Evolutionary conservation across 2,888 invertebrate species (phyloP).

Genomic region (Leistus spinibarbis): DNA sequence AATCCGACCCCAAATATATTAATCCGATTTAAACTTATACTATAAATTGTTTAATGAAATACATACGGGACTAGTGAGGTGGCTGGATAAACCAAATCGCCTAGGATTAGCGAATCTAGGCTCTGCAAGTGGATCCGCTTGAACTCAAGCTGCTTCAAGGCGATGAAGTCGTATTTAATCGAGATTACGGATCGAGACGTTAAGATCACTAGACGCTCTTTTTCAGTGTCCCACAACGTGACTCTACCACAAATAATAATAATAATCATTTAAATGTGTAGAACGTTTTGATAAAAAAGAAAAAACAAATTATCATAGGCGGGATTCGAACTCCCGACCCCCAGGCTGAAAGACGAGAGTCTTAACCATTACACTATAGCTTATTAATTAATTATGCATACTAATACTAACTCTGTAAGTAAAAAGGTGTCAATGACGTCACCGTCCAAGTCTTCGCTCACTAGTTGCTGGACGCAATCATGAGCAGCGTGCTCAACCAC

Average conservation of each 20-base stretch:
- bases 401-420: constrained; percentile 74
- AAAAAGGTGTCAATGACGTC: constrained; percentile 77
- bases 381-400: neutral
- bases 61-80: constrained; percentile 86
- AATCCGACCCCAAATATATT: neutral
- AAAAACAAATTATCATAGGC: too few relatives aligned
- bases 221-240: constrained; percentile 86
- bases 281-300: too few relatives aligned
- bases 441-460: constrained; percentile 72
- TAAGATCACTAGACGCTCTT: constrained; percentile 77
- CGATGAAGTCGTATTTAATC: constrained; percentile 86
- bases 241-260: constrained; percentile 59
- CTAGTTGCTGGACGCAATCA: constrained; percentile 69
- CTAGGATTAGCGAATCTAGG: constrained; percentile 74
- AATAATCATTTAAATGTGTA: neutral
- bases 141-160: constrained; percentile 73
- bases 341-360: too few relatives aligned
- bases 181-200: constrained; percentile 75
- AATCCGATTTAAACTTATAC: too few relatives aligned
- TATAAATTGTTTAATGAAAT: too few relatives aligned
- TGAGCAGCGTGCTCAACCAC: constrained; percentile 75
- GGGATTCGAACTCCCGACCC: too few relatives aligned
- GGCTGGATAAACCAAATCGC: constrained; percentile 81
- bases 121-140: constrained; percentile 71
- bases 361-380: neutral